phyloP scores from a whole-genome alignment of 2,113 vertebrate genomes.

The Gulo gulo region DNA sequence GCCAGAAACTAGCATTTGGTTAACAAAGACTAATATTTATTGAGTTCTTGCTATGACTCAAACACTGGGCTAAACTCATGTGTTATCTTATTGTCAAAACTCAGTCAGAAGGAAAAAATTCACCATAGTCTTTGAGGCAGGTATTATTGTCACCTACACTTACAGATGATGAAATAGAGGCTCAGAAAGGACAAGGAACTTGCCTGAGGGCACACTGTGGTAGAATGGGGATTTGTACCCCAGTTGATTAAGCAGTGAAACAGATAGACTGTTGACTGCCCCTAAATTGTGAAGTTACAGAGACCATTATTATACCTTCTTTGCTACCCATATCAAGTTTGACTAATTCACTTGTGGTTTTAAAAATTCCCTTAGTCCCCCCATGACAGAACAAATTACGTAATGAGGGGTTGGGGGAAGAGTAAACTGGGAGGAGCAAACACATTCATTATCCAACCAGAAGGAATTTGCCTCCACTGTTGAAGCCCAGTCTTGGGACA shows the following conservation, averaged over 20 bases:
- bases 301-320: slow-evolving; percentile 6
- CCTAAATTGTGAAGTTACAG: not conserved
- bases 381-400: slow-evolving; percentile 34
- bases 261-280: not conserved
- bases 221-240: not conserved
- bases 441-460: not conserved
- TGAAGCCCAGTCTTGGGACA: not conserved
- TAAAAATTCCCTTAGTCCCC: not conserved
- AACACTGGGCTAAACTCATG: not conserved
- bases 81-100: not conserved
- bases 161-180: not conserved
- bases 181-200: slow-evolving; percentile 9
- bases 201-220: not conserved
- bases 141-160: not conserved
- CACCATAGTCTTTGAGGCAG: not conserved
- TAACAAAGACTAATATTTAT: slow-evolving; percentile 24
- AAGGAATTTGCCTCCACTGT: not conserved
- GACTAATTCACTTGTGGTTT: not conserved
- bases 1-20: not conserved
- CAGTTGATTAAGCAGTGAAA: not conserved
- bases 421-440: not conserved
- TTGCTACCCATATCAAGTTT: not conserved
- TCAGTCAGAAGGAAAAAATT: not conserved
- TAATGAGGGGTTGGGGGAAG: not conserved
- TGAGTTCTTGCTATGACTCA: not conserved